phyloP scores from a whole-genome alignment of 1,140 invertebrate genomes.

The Homalodisca vitripennis region DNA sequence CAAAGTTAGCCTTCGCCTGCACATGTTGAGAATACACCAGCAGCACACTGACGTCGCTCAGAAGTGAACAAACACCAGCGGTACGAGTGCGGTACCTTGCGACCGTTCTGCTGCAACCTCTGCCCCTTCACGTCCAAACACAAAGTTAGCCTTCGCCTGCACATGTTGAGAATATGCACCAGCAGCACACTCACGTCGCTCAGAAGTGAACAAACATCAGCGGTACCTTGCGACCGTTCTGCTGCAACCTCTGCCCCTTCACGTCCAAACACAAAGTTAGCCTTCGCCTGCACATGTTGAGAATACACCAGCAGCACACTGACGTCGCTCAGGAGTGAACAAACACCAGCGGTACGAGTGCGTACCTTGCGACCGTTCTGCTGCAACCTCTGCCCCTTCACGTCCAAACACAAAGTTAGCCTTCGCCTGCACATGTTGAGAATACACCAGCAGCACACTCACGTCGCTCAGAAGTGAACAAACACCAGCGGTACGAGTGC shows the following conservation, averaged over 20 bases:
- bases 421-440: constrained; percentile 14
- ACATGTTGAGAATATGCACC: too few species aligned
- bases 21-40: neutral
- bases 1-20: constrained; percentile 3
- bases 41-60: constrained; percentile 42
- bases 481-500: constrained; percentile 55
- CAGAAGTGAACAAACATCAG: too few species aligned
- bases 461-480: too few species aligned
- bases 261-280: constrained; percentile 36
- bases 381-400: constrained; percentile 56
- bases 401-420: constrained; percentile 29
- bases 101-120: constrained; percentile 62
- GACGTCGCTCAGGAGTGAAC: too few species aligned
- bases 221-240: constrained; percentile 1
- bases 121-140: constrained; percentile 47
- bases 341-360: constrained; percentile 52
- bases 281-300: too few species aligned
- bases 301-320: too few species aligned
- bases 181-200: too few species aligned
- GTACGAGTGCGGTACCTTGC: constrained; percentile 59
- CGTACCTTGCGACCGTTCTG: constrained; percentile 61
- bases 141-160: constrained; percentile 6
- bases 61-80: constrained; percentile 48
- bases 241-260: constrained; percentile 35
- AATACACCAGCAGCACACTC: too few species aligned